Evolutionary conservation across 2,113 vertebrate genomes (phyloP).

Genomic region (Pandion haliaetus): DNA sequence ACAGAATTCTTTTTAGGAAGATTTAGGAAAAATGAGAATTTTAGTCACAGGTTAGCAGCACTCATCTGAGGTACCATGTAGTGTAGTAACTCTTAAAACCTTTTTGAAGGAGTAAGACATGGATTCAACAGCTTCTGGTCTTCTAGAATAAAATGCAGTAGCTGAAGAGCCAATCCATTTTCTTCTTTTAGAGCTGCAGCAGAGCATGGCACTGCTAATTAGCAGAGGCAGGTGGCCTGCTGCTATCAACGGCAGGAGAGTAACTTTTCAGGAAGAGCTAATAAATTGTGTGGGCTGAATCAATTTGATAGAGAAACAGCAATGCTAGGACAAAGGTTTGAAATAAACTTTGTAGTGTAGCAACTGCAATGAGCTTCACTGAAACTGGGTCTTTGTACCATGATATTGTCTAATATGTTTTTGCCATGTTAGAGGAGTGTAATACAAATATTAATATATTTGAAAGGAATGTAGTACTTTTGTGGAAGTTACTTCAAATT

Average conservation of each 20-base stretch:
- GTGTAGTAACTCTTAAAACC: neutral
- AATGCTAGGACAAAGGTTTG: neutral
- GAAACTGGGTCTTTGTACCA: rapidly evolving
- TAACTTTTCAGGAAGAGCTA: neutral
- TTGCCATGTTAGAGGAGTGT: neutral
- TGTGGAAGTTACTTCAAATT: neutral
- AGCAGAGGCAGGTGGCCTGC: neutral
- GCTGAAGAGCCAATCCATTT: neutral
- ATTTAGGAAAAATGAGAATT: neutral
- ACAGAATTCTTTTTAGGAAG: neutral
- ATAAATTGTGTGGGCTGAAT: neutral
- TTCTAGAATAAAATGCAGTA: neutral
- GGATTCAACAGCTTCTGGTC: neutral
- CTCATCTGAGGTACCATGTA: rapidly evolving
- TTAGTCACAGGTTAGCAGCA: neutral
- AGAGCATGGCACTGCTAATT: neutral
- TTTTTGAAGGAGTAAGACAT: neutral
- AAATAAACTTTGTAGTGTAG: neutral
- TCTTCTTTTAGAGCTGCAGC: neutral
- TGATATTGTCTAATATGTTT: neutral
- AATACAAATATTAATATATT: neutral
- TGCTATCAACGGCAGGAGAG: neutral
- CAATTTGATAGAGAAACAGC: neutral
- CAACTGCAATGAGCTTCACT: neutral
- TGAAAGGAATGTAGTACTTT: neutral